Evolutionary conservation across 2,797 vertebrate genomes (phyloP).

Genomic region (Tragelaphus oryx): DNA sequence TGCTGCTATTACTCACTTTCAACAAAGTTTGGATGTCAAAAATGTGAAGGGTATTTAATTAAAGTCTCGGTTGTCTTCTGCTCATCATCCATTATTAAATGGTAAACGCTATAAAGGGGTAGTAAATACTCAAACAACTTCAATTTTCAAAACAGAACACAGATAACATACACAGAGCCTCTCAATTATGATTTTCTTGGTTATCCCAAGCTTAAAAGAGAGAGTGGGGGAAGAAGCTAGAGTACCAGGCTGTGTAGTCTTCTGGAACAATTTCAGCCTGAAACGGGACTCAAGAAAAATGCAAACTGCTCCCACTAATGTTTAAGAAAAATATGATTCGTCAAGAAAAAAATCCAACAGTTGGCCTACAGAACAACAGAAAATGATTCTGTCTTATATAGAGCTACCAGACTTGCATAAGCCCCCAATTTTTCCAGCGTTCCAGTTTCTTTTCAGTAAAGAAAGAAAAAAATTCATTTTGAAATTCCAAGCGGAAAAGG

Average conservation of each 20-base stretch:
- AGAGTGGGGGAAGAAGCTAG: not conserved
- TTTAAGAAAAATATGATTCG: slow-evolving; percentile 47
- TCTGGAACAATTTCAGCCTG: slow-evolving; percentile 46
- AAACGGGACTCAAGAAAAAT: slow-evolving; percentile 36
- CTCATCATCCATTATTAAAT: slow-evolving; percentile 20
- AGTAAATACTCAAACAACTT: not conserved
- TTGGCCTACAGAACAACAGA: slow-evolving; percentile 23
- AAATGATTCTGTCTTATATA: not conserved
- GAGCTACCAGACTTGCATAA: not conserved
- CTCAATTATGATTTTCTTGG: not conserved
- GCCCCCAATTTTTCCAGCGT: slow-evolving; percentile 29
- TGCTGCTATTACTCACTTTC: not conserved
- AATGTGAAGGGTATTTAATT: slow-evolving; percentile 26
- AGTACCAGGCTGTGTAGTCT: not conserved
- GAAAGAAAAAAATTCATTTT: not conserved
- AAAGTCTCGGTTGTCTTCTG: slow-evolving; percentile 16
- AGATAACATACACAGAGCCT: not conserved
- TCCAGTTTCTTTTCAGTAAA: not conserved
- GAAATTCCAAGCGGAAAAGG: slow-evolving; percentile 10
- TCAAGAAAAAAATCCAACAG: slow-evolving; percentile 37
- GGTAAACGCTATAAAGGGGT: not conserved
- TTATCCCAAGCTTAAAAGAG: not conserved
- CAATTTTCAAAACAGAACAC: slow-evolving; percentile 5
- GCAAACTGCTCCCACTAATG: slow-evolving; percentile 41
- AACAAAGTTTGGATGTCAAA: slow-evolving; percentile 22